Conservation (phyloP, 92 coral and sea anemone genomes). For the Epizoanthus fatuus region DNA sequence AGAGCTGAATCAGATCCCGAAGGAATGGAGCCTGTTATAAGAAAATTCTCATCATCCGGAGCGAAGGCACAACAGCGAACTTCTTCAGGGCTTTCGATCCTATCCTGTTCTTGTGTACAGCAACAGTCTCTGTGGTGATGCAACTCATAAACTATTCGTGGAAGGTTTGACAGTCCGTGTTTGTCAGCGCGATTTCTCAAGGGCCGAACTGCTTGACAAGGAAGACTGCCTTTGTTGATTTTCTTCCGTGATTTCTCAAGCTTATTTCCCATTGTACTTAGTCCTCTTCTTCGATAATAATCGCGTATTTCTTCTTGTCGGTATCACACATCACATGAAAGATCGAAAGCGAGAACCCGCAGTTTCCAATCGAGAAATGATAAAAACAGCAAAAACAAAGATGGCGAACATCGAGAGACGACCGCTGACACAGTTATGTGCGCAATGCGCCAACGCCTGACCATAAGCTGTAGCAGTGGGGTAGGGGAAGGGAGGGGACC, state of each 20-base stretch:
- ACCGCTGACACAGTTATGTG: conserved; percentile 1
- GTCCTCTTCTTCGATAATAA: neutral
- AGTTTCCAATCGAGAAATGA: neutral
- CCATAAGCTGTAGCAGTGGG: neutral
- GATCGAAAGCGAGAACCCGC: neutral
- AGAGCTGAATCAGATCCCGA: conserved; percentile 62
- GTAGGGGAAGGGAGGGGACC: neutral
- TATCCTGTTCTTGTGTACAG: conserved; percentile 53
- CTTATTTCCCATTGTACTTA: conserved; percentile 80
- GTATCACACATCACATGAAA: neutral
- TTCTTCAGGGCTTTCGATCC: conserved; percentile 55
- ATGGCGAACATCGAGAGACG: neutral
- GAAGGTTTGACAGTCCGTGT: conserved; percentile 69
- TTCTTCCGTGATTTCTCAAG: conserved; percentile 76
- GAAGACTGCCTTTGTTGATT: conserved; percentile 69
- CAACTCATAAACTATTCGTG: conserved; percentile 79
- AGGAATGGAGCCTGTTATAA: conserved; percentile 82
- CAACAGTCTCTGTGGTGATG: conserved; percentile 61
- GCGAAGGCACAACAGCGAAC: conserved; percentile 86
- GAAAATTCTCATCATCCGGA: conserved; percentile 85
- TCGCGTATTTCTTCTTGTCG: neutral
- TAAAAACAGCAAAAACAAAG: neutral
- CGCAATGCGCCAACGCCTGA: too few species aligned
- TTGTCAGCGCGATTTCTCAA: conserved; percentile 55
- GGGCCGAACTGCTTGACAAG: conserved; percentile 80